phyloP scores from a whole-genome alignment of 1,140 invertebrate species.

The Hyphantria cunea region DNA sequence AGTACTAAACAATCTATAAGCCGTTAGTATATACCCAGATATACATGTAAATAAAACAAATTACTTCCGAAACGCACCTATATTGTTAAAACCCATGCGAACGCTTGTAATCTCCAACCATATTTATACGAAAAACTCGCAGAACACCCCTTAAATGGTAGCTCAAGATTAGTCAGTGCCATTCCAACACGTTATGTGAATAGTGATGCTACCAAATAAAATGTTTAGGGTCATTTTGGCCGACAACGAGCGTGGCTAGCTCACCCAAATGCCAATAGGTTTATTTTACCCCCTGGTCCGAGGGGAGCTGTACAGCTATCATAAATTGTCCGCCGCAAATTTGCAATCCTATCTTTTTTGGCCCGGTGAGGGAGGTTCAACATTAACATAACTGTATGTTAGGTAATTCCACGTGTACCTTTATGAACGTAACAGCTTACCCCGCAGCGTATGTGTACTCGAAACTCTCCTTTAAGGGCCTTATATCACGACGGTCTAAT shows the following conservation, averaged over 20 bases:
- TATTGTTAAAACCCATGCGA: constrained; percentile 34
- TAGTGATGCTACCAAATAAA: constrained; percentile 72
- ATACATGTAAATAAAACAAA: constrained; percentile 13
- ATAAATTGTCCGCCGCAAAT: constrained; percentile 81
- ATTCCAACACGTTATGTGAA: constrained; percentile 61
- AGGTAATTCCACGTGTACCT: constrained; percentile 56
- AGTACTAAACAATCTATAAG: background rate
- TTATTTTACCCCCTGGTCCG: constrained; percentile 67
- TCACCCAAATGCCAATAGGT: constrained; percentile 73
- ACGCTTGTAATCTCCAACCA: constrained; percentile 49
- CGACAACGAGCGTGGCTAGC: constrained; percentile 66
- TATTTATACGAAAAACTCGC: constrained; percentile 62
- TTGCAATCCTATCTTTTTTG: constrained; percentile 80
- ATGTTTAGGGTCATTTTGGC: constrained; percentile 77
- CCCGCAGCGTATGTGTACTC: constrained; percentile 18
- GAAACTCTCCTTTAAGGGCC: constrained; percentile 16
- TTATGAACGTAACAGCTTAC: constrained; percentile 54
- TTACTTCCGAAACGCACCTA: constrained; percentile 3
- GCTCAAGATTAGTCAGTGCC: constrained; percentile 71
- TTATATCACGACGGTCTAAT: constrained; percentile 26
- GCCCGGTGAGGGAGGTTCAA: constrained; percentile 57
- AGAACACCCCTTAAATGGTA: constrained; percentile 65
- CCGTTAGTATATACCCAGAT: background rate
- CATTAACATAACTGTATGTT: constrained; percentile 75
- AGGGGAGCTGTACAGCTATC: constrained; percentile 70